Evolutionary conservation across 2,797 vertebrate genomes (phyloP), one percentile per base, ranked within the genome.

Genomic region (Neosilurus hyrtlii): DNA sequence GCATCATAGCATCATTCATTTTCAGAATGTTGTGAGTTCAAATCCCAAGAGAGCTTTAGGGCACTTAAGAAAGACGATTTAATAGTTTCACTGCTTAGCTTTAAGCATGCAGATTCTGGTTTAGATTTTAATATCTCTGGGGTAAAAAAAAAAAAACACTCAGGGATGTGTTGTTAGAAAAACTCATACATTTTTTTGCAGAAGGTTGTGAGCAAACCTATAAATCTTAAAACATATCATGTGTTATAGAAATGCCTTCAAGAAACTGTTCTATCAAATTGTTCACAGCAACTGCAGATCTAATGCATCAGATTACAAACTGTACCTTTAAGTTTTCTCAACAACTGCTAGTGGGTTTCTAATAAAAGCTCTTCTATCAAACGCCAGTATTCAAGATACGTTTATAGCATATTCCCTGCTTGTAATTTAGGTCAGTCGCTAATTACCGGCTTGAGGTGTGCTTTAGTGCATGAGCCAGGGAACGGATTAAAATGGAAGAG

Each of bases 381-480:
- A 78, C n/a, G 1, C 37, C 37, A 18, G 61, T 4, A 12, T 51
- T 77, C 37, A 30, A 14, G 75, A 78, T 7, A 78, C n/a, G 2
- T 63, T 77, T 77, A 77, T 63, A 63, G 61, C 75, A 20, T 65
- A 43, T 78, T 30, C 26, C 57, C 35, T 49, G 26, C 79, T 37
- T 65, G 62, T 24, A 65, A 78, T 78, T 78, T 52, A 65, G 76
- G 76, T 78, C 76, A 78, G 16, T 65, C 52, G 70, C 73, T 82
- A 12, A 71, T 80, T 49, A 30, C 63, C 75, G n/a, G 68, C 66
- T 73, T 12, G 67, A 62, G 79, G 54, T 37, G 72, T 24, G 2
- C 43, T 62, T 61, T 10, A 43, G 54, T 37, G 12, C 20, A 6
- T 2, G 22, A 77, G 59, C 43, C 16, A 11, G 51, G 59, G 59